These are phyloP conservation scores for Temnothorax unifasciatus DNA, from an alignment of 2,888 invertebrate genomes.

Conservation along the genomic window DNA sequence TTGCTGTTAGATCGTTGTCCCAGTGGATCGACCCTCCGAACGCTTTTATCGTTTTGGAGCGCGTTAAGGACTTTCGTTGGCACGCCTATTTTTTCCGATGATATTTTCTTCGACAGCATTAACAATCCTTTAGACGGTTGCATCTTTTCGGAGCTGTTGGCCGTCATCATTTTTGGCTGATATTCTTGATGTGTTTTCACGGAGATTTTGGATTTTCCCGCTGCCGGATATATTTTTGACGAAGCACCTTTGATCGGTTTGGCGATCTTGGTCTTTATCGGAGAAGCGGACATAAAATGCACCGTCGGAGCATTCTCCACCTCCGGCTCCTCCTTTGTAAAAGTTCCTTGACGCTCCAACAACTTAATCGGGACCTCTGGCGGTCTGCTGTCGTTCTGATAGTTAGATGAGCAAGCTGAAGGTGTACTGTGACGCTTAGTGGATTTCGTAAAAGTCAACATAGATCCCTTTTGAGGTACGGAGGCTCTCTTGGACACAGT, in stretches of 20 bases:
- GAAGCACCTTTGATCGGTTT: slow-evolving; percentile 80
- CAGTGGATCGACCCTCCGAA: slow-evolving; percentile 72
- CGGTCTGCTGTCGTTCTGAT: slow-evolving; percentile 64
- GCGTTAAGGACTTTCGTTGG: slow-evolving; percentile 60
- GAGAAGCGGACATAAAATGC: slow-evolving; percentile 77
- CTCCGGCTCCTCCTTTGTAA: slow-evolving; percentile 93
- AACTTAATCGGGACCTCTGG: slow-evolving; percentile 81
- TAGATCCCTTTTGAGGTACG: slow-evolving; percentile 79
- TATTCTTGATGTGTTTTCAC: slow-evolving; percentile 72
- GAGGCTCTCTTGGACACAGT: slow-evolving; percentile 78
- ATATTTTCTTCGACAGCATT: slow-evolving; percentile 65
- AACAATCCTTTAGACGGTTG: slow-evolving; percentile 68
- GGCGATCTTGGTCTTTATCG: slow-evolving; percentile 80
- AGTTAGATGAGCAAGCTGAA: slow-evolving; percentile 61
- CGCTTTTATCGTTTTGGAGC: slow-evolving; percentile 73
- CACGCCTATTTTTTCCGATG: slow-evolving; percentile 53
- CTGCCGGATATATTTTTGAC: slow-evolving; percentile 71
- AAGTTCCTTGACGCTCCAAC: slow-evolving; percentile 95
- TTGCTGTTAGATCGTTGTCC: slow-evolving; percentile 88
- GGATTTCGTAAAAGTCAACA: slow-evolving; percentile 79
- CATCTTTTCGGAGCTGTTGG: slow-evolving; percentile 76
- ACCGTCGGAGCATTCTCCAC: slow-evolving; percentile 83
- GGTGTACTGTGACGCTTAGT: slow-evolving; percentile 79
- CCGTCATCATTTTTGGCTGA: slow-evolving; percentile 75
- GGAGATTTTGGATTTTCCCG: slow-evolving; percentile 77